Evolutionary conservation across 2,113 vertebrate genomes (phyloP).

Genomic region (Cyprinodon variegatus): DNA sequence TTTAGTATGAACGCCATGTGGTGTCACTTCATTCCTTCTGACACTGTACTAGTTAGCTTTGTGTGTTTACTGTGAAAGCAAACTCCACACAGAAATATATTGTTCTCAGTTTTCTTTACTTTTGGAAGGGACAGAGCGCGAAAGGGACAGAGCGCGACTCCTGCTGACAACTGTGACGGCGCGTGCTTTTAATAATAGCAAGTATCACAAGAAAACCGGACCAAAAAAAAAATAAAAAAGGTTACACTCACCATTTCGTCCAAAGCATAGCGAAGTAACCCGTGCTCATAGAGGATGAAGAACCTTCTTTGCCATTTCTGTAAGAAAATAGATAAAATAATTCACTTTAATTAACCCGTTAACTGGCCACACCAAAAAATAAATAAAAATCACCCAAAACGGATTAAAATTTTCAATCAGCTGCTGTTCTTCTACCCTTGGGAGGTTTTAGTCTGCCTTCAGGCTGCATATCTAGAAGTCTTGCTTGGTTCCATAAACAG

Average conservation of each 20-base stretch:
- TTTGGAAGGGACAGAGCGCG: background rate
- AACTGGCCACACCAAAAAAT: too few relatives aligned
- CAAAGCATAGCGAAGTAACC: conserved; percentile 91
- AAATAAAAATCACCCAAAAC: too few relatives aligned
- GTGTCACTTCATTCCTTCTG: conserved; percentile 46
- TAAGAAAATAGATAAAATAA: background rate
- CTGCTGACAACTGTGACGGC: background rate
- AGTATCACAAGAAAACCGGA: too few relatives aligned
- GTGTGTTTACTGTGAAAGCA: conserved; percentile 4
- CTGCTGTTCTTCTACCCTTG: too few relatives aligned
- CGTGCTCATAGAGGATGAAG: conserved; percentile 96
- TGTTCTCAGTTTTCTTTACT: conserved; percentile 15
- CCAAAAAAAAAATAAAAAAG: too few relatives aligned
- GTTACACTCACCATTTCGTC: conserved; percentile 91
- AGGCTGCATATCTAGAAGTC: background rate
- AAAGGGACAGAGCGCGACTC: background rate
- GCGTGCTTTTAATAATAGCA: background rate
- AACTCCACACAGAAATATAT: conserved; percentile 13
- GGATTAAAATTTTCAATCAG: too few relatives aligned
- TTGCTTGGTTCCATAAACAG: background rate
- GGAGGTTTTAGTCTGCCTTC: background rate
- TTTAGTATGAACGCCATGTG: conserved; percentile 44
- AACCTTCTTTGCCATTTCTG: conserved; percentile 98
- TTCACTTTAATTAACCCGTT: too few relatives aligned
- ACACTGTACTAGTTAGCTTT: conserved; percentile 39